phyloP scores from a whole-genome alignment of 1,140 invertebrate genomes.

The Drosophila punjabiensis region DNA sequence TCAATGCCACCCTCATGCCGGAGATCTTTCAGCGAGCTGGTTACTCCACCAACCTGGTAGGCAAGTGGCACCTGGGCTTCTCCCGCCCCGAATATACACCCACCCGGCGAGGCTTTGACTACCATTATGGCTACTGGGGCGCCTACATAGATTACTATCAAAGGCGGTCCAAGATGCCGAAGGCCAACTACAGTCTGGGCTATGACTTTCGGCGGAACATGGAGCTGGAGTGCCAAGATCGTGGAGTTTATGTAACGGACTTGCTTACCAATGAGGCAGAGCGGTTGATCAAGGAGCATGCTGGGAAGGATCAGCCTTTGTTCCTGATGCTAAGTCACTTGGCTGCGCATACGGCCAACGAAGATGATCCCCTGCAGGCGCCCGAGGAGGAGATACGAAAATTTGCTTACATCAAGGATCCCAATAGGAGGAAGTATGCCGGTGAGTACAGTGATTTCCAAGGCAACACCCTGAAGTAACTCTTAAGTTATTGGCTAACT shows the following conservation, averaged over 20 bases:
- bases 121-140: conserved; percentile 93
- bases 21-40: conserved; percentile 91
- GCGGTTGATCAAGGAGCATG: conserved; percentile 89
- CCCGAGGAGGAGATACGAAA: conserved; percentile 90
- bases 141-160: conserved; percentile 94
- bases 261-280: conserved; percentile 91
- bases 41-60: conserved; percentile 93
- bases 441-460: conserved; percentile 85
- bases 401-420: conserved; percentile 91
- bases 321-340: conserved; percentile 93
- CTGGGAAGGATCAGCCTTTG: conserved; percentile 87
- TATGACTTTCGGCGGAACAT: conserved; percentile 90
- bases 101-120: conserved; percentile 92
- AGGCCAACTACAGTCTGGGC: conserved; percentile 86
- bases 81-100: conserved; percentile 91
- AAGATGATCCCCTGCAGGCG: conserved; percentile 90
- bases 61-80: conserved; percentile 96
- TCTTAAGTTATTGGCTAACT: background rate
- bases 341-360: conserved; percentile 91
- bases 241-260: conserved; percentile 91
- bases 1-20: conserved; percentile 90
- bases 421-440: conserved; percentile 91
- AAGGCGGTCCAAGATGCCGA: conserved; percentile 88
- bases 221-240: conserved; percentile 86
- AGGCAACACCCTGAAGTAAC: background rate